Conservation (phyloP, 2,113 vertebrate species). For the Oxygymnocypris stewartii region DNA sequence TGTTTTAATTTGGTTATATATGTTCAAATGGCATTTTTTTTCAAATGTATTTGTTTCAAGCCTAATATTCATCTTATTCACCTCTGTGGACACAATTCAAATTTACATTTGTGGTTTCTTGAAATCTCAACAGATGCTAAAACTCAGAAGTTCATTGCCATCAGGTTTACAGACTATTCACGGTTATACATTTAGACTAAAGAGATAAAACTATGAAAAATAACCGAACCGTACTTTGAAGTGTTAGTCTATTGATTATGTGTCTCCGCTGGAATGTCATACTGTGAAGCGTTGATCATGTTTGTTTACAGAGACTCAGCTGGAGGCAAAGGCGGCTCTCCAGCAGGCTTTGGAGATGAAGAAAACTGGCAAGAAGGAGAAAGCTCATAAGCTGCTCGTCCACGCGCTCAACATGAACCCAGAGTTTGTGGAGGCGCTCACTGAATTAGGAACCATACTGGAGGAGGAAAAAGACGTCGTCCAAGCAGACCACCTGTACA, state of each 20-base stretch:
- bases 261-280: not conserved
- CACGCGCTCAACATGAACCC: slow-evolving; percentile 93
- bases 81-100: not conserved
- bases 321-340: slow-evolving; percentile 88
- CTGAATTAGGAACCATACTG: slow-evolving; percentile 88
- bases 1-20: not conserved
- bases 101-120: not conserved
- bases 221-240: not conserved
- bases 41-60: not conserved
- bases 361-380: slow-evolving; percentile 88
- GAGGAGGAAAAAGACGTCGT: slow-evolving; percentile 96
- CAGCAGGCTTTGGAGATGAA: slow-evolving; percentile 96
- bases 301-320: slow-evolving; percentile 77
- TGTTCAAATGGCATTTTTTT: no score
- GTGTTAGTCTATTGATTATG: not conserved
- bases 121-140: not conserved
- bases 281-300: not conserved
- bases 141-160: not conserved
- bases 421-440: slow-evolving; percentile 88
- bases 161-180: not conserved
- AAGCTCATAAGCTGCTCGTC: slow-evolving; percentile 90
- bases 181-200: not conserved
- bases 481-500: slow-evolving; percentile 92
- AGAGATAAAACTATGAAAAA: not conserved
- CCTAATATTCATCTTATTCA: not conserved